Conservation (phyloP, 2,888 invertebrate genomes). For the Acronicta aceris region DNA sequence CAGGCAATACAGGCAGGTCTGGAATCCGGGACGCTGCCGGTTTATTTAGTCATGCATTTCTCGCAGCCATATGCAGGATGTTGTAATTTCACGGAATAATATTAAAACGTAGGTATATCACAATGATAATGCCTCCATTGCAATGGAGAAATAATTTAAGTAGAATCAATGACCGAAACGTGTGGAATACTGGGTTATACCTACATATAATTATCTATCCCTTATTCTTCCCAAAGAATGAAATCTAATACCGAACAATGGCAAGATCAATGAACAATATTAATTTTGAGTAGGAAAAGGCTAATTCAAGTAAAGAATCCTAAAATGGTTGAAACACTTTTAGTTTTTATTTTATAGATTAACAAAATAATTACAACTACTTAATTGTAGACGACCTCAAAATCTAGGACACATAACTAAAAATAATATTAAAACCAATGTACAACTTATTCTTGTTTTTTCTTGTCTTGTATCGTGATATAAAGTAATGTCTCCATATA, state of each 20-base stretch:
- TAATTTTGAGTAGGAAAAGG: too few relatives aligned
- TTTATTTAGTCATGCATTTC: slow-evolving; percentile 48
- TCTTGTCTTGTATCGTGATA: slow-evolving; percentile 25
- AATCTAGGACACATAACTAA: slow-evolving; percentile 47
- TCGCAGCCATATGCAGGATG: slow-evolving; percentile 27
- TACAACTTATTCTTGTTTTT: slow-evolving; percentile 34
- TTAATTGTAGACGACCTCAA: slow-evolving; percentile 42
- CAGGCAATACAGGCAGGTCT: neutral
- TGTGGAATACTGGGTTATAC: too few relatives aligned
- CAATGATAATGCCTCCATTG: neutral
- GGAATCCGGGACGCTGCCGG: slow-evolving; percentile 26
- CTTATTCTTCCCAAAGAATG: too few relatives aligned
- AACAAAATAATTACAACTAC: slow-evolving; percentile 11
- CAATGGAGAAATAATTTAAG: too few relatives aligned
- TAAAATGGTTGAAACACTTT: too few relatives aligned
- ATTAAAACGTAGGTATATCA: slow-evolving; percentile 14
- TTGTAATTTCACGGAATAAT: slow-evolving; percentile 41
- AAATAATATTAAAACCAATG: slow-evolving; percentile 28
- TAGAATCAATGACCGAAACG: too few relatives aligned
- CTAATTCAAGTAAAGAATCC: too few relatives aligned
- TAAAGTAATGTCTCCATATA: slow-evolving; percentile 57
- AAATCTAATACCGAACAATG: too few relatives aligned
- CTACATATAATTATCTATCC: too few relatives aligned
- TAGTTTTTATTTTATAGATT: neutral
- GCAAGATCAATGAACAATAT: too few relatives aligned